Evolutionary conservation across 2,888 invertebrate genomes (phyloP), one percentile per base, ranked within the genome.

Genomic region (Aradus depressus): DNA sequence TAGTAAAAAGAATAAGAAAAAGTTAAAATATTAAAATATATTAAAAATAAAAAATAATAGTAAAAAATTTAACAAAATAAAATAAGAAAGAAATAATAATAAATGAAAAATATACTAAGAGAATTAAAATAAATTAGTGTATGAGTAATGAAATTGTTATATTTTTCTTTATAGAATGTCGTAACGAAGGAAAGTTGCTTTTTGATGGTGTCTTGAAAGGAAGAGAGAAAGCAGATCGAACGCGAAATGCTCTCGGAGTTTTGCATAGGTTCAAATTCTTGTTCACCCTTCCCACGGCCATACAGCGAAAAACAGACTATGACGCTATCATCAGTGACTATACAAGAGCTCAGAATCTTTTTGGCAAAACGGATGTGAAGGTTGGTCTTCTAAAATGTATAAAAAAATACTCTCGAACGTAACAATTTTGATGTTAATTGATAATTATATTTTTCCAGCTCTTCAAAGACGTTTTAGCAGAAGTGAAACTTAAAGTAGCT

Each of bases 281-380:
- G 6, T 97, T 98, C 68, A 92, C 95, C 66, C 75, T 98, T 60
- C 96, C 97, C 0, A 84, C 90, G 31, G 84, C 86, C 41, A 95
- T 98, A 43, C 93, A 96, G 63, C 81, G 83, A 60, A 95, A 93
- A 63, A 92, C 91, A 44, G 96, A 98, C 65, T 98, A 92, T 66
- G 95, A 97, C 66, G 78, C 93, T 44, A 92, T 98, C 19, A 91
- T 98, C 53, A 98, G 95, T 65, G 98, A 98, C 68, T 98, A 96
- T 66, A 85, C 90, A 1, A 75, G 97, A 61, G 97, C 93, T 3
- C 93, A 91, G 67, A 91, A 95, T 64, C 73, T 97, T 22, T 97
- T 96, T 72, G 87, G 89, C 52, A 91, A 89, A 68, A 91, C 90
- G 25, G 91, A 95, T 67, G 82, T 95, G 14, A 79, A 81, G 61